Evolutionary conservation across 2,888 invertebrate genomes (phyloP).

Genomic region (Scrobipalpa atriplicella): DNA sequence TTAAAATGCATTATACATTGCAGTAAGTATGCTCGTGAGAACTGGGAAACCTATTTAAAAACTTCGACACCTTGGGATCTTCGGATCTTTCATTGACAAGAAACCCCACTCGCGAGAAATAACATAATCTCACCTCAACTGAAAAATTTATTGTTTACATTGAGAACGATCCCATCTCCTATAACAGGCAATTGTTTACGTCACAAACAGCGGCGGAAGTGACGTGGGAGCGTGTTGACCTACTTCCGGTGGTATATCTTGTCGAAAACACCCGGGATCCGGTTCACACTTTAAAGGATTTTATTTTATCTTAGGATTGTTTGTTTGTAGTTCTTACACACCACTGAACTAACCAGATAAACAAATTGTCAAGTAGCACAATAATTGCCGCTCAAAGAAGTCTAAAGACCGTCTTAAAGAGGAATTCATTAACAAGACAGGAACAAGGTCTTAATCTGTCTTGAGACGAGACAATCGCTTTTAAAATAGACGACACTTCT

Average conservation of each 20-base stretch:
- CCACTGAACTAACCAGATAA: too few relatives aligned
- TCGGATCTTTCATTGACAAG: too few relatives aligned
- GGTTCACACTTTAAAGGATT: neutral
- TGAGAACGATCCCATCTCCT: neutral
- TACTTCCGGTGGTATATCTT: constrained; percentile 1
- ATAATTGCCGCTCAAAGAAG: neutral
- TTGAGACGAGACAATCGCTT: neutral
- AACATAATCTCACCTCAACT: neutral
- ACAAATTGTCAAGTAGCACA: neutral
- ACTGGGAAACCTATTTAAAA: too few relatives aligned
- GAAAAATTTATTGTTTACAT: neutral
- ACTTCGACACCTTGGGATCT: too few relatives aligned
- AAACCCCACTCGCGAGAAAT: too few relatives aligned
- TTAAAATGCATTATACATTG: too few relatives aligned
- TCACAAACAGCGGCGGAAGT: constrained; percentile 5
- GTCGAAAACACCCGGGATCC: neutral
- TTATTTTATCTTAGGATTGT: too few relatives aligned
- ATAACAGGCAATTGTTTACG: constrained; percentile 3
- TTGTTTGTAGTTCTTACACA: too few relatives aligned
- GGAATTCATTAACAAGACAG: constrained; percentile 5
- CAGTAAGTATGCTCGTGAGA: too few relatives aligned
- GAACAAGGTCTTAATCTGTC: constrained; percentile 6
- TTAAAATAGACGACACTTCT: neutral
- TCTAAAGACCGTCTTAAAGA: neutral
- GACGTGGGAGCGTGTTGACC: constrained; percentile 12